These are phyloP conservation scores for Bombus ignitus DNA, from an alignment of 1,140 invertebrate genomes.

Conservation along the genomic window DNA sequence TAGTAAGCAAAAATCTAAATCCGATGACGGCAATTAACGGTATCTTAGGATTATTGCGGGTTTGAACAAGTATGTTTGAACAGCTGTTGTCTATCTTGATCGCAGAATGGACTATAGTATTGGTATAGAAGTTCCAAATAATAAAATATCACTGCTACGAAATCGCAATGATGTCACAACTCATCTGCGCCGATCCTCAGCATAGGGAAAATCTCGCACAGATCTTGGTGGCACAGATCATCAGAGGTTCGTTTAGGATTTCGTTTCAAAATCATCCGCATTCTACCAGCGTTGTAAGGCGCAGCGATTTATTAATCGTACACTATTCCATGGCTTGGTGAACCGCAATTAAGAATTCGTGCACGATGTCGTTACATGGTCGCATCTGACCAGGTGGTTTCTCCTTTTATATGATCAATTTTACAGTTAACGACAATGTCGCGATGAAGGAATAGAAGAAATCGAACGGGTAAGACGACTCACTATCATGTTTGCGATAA, in stretches of 20 bases:
- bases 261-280: constrained; percentile 9
- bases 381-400: constrained; percentile 7
- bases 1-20: no score
- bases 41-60: no score
- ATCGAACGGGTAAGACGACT: neutral
- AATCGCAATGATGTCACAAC: no score
- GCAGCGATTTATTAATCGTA: constrained; percentile 41
- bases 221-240: fast-evolving
- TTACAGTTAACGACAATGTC: constrained; percentile 15
- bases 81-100: no score
- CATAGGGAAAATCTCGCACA: no score
- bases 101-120: no score
- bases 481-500: neutral
- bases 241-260: constrained; percentile 1
- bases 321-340: constrained; percentile 23
- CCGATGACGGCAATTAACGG: no score
- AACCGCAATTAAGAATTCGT: constrained; percentile 31
- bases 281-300: no score
- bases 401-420: constrained; percentile 11
- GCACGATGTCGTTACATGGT: constrained; percentile 35
- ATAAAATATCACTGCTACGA: no score
- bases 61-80: no score
- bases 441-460: neutral
- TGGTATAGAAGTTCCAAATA: no score
- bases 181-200: no score